Conservation (phyloP, 2,113 vertebrate species). For the Tinamus guttatus region DNA sequence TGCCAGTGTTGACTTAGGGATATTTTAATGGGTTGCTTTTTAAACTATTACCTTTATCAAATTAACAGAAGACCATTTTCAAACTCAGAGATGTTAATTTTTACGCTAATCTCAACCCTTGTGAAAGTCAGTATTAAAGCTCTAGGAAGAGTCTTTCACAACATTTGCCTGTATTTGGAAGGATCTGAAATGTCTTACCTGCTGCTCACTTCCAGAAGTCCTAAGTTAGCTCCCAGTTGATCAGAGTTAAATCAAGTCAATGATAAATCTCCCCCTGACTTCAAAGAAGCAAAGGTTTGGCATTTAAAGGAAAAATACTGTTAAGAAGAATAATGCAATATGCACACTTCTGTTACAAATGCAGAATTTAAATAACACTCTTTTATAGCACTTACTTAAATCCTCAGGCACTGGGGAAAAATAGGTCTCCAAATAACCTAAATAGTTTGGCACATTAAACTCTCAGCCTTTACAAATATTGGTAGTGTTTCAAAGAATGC, state of each 20-base stretch:
- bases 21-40: not conserved
- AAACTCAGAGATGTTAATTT: not conserved
- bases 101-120: not conserved
- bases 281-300: not conserved
- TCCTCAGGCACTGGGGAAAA: constrained; percentile 17
- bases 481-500: constrained; percentile 63
- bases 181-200: not conserved
- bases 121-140: not conserved
- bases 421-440: constrained; percentile 44
- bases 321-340: not conserved
- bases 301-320: not conserved
- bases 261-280: not conserved
- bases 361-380: constrained; percentile 33
- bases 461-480: constrained; percentile 52
- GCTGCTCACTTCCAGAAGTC: not conserved
- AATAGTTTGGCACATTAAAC: constrained; percentile 44
- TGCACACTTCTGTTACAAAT: constrained; percentile 4
- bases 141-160: not conserved
- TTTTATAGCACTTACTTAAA: constrained; percentile 20
- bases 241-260: not conserved
- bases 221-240: not conserved
- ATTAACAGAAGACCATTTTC: not conserved
- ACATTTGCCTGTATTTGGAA: not conserved
- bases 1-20: not conserved
- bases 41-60: not conserved